Evolutionary conservation across 2,113 vertebrate species (phyloP).

Genomic region (Oceanodroma tethys): DNA sequence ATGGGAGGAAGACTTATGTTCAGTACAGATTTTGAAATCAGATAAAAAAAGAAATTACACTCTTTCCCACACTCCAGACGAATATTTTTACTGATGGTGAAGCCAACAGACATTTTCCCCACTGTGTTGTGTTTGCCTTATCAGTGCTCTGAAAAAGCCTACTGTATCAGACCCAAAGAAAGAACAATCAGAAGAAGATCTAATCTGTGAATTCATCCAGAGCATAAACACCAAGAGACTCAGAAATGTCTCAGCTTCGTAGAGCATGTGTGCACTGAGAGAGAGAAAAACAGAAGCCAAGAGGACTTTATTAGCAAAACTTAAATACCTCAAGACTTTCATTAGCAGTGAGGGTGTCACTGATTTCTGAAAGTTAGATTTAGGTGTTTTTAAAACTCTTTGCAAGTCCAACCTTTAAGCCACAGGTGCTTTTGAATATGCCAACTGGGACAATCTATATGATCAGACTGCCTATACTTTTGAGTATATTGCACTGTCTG

Average conservation of each 20-base stretch:
- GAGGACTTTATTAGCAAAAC: neutral
- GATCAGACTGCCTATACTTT: neutral
- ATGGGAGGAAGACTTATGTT: neutral
- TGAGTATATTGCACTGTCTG: neutral
- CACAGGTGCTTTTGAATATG: neutral
- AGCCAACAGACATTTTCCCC: neutral
- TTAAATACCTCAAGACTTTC: neutral
- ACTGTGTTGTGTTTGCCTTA: neutral
- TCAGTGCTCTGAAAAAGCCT: neutral
- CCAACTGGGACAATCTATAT: neutral
- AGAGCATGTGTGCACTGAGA: neutral
- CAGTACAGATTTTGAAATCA: neutral
- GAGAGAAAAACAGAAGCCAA: neutral
- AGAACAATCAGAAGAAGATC: neutral
- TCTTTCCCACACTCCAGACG: neutral
- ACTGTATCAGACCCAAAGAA: neutral
- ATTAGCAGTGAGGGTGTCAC: neutral
- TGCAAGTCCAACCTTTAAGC: neutral
- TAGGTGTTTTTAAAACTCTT: neutral
- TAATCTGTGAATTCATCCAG: neutral
- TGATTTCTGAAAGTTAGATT: neutral
- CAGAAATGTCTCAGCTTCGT: neutral
- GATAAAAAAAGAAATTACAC: neutral
- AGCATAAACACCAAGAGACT: neutral
- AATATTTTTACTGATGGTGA: neutral